Conservation (phyloP, 2,113 vertebrate species). For the Emydocephalus ijimae region DNA sequence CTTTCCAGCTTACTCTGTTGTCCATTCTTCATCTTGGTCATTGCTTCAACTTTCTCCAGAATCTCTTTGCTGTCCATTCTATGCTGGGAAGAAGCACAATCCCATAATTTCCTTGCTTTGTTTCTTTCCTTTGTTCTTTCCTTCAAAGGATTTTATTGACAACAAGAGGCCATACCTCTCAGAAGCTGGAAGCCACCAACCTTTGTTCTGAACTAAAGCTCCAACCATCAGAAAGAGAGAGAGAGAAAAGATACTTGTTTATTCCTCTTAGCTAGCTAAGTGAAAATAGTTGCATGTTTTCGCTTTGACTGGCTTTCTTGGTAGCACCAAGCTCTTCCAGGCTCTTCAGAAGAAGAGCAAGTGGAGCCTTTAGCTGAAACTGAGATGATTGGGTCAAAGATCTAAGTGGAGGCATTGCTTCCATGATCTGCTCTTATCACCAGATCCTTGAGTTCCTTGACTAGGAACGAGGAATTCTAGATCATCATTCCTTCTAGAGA, state of each 20-base stretch:
- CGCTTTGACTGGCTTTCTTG: background rate
- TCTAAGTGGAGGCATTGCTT: background rate
- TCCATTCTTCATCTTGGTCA: background rate
- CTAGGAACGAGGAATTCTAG: background rate
- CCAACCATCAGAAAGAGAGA: background rate
- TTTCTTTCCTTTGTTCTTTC: background rate
- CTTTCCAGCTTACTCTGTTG: background rate
- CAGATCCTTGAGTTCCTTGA: no score
- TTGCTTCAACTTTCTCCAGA: background rate
- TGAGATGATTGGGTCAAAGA: background rate
- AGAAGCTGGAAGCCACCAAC: background rate
- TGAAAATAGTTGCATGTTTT: background rate
- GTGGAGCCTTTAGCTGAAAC: background rate
- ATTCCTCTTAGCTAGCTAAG: background rate
- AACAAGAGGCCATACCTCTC: background rate
- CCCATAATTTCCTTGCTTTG: background rate
- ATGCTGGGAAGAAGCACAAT: accelerated
- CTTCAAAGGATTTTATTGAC: background rate
- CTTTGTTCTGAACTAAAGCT: background rate
- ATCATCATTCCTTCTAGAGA: background rate
- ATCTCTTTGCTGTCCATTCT: background rate
- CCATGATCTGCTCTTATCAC: no score
- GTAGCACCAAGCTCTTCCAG: background rate
- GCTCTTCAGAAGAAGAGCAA: background rate
- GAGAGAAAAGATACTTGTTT: background rate